phyloP scores from a whole-genome alignment of 2,888 invertebrate genomes.

The Papilio gigon region DNA sequence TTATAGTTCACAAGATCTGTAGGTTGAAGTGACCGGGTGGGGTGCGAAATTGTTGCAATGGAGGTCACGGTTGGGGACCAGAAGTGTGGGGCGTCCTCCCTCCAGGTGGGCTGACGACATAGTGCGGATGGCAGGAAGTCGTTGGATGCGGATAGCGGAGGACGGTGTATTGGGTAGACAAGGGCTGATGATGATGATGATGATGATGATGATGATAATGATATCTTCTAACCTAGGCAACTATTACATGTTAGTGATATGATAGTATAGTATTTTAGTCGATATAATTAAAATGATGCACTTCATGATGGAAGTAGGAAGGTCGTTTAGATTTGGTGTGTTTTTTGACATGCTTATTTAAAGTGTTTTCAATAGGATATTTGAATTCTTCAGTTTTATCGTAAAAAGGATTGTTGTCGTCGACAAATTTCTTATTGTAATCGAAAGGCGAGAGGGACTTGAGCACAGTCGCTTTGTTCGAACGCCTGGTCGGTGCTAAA shows the following conservation, averaged over 20 bases:
- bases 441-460: conserved; percentile 19
- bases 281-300: conserved; percentile 60
- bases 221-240: too few relatives aligned
- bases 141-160: too few relatives aligned
- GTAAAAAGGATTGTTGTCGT: conserved; percentile 41
- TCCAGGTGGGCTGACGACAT: too few relatives aligned
- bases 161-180: too few relatives aligned
- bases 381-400: conserved; percentile 45
- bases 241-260: too few relatives aligned
- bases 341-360: conserved; percentile 43
- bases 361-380: conserved; percentile 39
- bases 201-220: too few relatives aligned
- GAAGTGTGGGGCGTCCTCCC: too few relatives aligned
- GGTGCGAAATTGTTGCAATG: too few relatives aligned
- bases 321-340: conserved; percentile 44
- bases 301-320: conserved; percentile 62
- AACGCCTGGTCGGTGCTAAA: neutral
- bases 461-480: conserved; percentile 10
- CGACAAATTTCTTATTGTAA: conserved; percentile 40
- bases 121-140: too few relatives aligned
- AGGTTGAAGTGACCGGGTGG: too few relatives aligned
- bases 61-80: too few relatives aligned
- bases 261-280: conserved; percentile 42
- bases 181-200: too few relatives aligned
- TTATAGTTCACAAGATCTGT: neutral